Evolutionary conservation across 2,113 vertebrate genomes (phyloP).

Genomic region (Genyomyrus donnyi): DNA sequence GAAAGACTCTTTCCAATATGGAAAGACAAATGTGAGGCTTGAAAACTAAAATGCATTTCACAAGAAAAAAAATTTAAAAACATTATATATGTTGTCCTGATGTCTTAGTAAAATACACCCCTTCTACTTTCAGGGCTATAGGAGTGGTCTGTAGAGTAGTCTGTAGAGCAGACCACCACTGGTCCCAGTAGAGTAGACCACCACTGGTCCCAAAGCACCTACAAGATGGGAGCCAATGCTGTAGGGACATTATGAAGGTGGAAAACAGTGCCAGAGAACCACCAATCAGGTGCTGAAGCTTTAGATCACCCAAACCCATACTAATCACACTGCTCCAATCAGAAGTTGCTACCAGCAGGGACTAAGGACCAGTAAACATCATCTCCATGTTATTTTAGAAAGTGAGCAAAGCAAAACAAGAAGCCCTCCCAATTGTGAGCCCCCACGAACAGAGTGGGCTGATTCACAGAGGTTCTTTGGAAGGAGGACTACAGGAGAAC

Average conservation of each 20-base stretch:
- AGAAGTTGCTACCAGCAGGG: background rate
- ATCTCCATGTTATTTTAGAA: background rate
- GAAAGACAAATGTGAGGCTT: constrained; percentile 37
- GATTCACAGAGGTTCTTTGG: background rate
- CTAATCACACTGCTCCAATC: background rate
- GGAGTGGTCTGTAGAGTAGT: background rate
- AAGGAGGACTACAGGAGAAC: background rate
- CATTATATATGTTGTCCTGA: background rate
- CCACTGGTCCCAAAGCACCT: background rate
- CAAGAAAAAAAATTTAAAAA: background rate
- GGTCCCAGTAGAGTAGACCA: background rate
- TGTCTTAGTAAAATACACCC: background rate
- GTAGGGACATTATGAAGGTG: background rate
- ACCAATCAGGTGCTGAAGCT: background rate
- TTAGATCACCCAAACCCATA: background rate
- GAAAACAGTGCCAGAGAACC: background rate
- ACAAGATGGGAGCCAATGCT: background rate
- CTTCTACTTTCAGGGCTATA: background rate
- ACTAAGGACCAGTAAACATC: background rate
- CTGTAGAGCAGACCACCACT: background rate
- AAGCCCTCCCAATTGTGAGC: background rate
- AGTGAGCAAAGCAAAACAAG: background rate
- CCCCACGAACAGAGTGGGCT: background rate
- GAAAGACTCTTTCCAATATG: constrained; percentile 41
- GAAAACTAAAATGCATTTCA: constrained; percentile 22